Base-by-base conservation (phyloP, 1,140 invertebrate species). In the Pseudomyrmex pallidus region DNA sequence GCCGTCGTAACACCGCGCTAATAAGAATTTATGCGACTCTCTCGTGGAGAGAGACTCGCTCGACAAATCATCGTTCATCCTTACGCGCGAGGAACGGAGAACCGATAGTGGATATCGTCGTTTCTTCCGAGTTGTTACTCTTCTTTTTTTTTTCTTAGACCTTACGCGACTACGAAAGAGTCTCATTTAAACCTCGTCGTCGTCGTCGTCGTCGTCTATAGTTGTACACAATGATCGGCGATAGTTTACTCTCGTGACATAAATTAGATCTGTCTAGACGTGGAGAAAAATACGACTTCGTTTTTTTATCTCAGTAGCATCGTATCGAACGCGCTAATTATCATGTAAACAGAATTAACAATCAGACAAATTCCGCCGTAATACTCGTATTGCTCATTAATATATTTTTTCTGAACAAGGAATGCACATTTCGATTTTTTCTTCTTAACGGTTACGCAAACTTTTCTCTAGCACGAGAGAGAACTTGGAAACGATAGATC, bases 21-120 rank as follows among this genome's bases (percentile, higher is more conserved):
- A 90, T 91, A 90, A 89, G 90, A 91, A 91, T 89, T 91, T 91
- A 91, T 88, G 87, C 57, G 73, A 74, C 87, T 84, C 74, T 88
- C 86, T 86, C 86, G 77, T 74, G 86, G 84, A 77, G 72, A 35
- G 35, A 35, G 87, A 25, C 72, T 64, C 76, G 70, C 77, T 72
- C 85, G 82, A 76, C 85, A 85, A 87, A 86, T 84, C 89, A 90
- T 91, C 85, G 87, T 91, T 89, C 82, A 85, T 88, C 86, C 86
- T 85, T 84, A 87, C 85, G 72, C 20, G 50, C 56, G 66, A 35
- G 48, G 61, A 68, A 52, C 57, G 82, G 15, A 56, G 73, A 76
- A 57, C 72, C 35, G 84, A 83, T 88, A 87, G 35, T 35, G 5
- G 5, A 22, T 72, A 83, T 86, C 77, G 78, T 74, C 64, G 63